Conservation (phyloP, 2,797 vertebrate genomes). For the Pipistrellus kuhlii region DNA sequence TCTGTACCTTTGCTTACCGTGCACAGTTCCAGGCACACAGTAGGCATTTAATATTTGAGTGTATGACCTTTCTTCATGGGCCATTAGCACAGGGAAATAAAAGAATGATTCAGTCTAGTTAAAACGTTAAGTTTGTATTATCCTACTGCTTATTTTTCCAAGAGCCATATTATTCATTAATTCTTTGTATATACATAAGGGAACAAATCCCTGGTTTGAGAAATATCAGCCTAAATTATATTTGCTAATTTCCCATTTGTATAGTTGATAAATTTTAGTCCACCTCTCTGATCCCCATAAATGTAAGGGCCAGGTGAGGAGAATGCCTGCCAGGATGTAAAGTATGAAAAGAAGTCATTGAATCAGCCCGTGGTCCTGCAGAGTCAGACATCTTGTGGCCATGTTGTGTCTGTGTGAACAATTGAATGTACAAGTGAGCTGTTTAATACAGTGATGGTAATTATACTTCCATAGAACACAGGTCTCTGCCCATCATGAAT, state of each 20-base stretch:
- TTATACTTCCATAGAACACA: conserved; percentile 2
- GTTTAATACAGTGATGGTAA: not conserved
- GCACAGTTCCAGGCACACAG: not conserved
- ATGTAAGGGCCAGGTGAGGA: not conserved
- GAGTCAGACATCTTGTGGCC: conserved; percentile 22
- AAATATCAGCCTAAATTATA: conserved; percentile 11
- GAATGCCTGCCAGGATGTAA: not conserved
- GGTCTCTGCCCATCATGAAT: not conserved
- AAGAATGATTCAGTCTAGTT: conserved; percentile 7
- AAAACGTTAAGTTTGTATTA: conserved; percentile 58
- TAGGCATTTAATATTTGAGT: not conserved
- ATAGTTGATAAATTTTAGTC: not conserved
- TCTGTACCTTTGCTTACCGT: conserved; percentile 36
- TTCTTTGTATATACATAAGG: conserved; percentile 53
- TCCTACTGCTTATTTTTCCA: conserved; percentile 54
- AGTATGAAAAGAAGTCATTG: not conserved
- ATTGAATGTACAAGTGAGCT: not conserved
- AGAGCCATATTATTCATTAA: conserved; percentile 37
- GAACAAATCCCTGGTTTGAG: conserved; percentile 42
- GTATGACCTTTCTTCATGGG: not conserved
- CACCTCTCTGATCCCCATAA: not conserved
- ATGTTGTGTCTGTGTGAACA: not conserved
- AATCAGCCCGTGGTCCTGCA: not conserved
- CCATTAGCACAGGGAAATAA: not conserved
- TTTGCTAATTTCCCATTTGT: conserved; percentile 54